Conservation (phyloP, 2,113 vertebrate genomes). For the Sorex araneus region DNA sequence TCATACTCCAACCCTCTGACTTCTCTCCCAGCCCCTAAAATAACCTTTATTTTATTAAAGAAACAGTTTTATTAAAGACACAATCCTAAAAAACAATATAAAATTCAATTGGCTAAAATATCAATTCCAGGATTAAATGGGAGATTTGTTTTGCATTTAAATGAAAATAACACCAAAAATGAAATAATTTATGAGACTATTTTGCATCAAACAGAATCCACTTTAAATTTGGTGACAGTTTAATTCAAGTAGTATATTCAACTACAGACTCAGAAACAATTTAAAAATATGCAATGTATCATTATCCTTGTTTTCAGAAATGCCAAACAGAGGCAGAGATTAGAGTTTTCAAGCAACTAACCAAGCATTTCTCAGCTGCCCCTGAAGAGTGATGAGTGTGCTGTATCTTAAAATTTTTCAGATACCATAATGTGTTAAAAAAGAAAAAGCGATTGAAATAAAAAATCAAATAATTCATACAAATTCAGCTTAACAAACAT, state of each 20-base stretch:
- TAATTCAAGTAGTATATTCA: conserved; percentile 7
- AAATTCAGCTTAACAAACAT: conserved; percentile 5
- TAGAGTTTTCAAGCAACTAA: conserved; percentile 43
- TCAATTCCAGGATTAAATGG: not conserved
- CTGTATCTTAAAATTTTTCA: conserved; percentile 44
- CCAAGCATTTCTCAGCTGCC: conserved; percentile 12
- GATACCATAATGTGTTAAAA: conserved; percentile 27
- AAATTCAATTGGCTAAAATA: conserved; percentile 49
- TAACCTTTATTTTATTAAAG: too few species aligned
- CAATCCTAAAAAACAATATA: not conserved
- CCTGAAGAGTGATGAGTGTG: not conserved
- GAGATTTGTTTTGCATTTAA: conserved; percentile 46
- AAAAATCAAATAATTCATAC: conserved; percentile 17
- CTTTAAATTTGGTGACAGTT: conserved; percentile 51
- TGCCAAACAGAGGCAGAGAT: conserved; percentile 11
- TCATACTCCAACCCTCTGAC: too few species aligned
- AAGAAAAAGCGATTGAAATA: conserved; percentile 4
- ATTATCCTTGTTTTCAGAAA: conserved; percentile 1
- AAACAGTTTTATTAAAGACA: too few species aligned
- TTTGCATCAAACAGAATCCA: conserved; percentile 22
- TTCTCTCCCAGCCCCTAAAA: too few species aligned
- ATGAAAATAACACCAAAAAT: not conserved
- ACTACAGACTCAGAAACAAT: conserved; percentile 25
- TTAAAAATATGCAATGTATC: not conserved
- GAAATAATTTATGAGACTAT: not conserved